Conservation (phyloP, 2,888 invertebrate species). For the Drosophila austrosaltans region DNA sequence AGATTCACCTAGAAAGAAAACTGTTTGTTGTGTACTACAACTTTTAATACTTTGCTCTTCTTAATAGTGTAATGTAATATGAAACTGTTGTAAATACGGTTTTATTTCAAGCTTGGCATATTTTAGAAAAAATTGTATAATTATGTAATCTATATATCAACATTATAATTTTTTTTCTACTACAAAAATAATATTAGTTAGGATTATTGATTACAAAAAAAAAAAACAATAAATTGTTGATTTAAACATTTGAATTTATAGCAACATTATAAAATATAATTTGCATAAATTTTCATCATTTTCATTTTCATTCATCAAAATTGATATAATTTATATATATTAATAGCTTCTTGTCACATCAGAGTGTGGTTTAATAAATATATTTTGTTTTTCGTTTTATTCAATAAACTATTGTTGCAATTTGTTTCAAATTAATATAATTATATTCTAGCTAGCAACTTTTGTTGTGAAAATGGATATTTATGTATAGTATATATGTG, state of each 20-base stretch:
- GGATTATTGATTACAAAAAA: no score
- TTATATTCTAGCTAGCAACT: neutral
- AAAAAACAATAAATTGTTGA: no score
- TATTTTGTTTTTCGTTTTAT: neutral
- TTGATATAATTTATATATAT: constrained; percentile 5
- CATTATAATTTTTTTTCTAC: no score
- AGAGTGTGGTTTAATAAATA: neutral
- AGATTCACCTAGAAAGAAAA: no score
- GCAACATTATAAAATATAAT: neutral
- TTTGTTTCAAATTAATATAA: neutral
- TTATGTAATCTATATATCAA: no score
- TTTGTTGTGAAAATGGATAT: constrained; percentile 13
- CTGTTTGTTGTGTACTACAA: no score
- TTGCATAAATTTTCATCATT: constrained; percentile 2
- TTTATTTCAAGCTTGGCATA: no score
- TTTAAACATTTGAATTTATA: neutral
- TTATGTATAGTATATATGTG: neutral
- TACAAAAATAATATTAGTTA: no score
- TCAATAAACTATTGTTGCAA: constrained; percentile 7
- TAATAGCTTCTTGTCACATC: constrained; percentile 1
- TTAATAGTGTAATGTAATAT: no score
- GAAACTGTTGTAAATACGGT: no score
- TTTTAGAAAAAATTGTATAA: no score
- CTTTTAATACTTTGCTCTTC: no score
- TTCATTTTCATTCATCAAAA: neutral